These are phyloP conservation scores for Micronycteris hirsuta DNA, from an alignment of 2,113 vertebrate genomes.

Conservation along the genomic window DNA sequence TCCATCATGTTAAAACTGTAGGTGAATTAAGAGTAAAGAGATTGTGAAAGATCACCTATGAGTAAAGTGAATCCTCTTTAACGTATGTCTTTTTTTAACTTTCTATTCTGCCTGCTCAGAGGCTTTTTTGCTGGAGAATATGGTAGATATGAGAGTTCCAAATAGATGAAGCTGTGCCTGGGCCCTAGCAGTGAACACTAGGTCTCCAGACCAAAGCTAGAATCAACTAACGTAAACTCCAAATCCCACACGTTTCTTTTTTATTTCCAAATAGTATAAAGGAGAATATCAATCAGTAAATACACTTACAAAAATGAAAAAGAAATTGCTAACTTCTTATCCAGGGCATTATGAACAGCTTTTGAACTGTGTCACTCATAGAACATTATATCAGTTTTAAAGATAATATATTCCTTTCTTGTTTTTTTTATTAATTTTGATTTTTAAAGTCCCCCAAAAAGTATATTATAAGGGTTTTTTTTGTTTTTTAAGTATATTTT, in stretches of 20 bases:
- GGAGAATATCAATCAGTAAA: background rate
- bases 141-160: background rate
- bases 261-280: conserved; percentile 8
- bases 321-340: background rate
- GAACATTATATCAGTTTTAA: background rate
- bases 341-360: background rate
- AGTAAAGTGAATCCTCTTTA: background rate
- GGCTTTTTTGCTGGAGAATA: background rate
- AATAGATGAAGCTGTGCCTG: background rate
- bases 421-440: conserved; percentile 17
- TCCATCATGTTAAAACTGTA: background rate
- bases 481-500: too few relatives aligned
- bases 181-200: background rate
- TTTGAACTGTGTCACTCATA: background rate
- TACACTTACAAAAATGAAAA: background rate
- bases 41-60: background rate
- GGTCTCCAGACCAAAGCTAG: background rate
- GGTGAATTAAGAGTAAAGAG: background rate
- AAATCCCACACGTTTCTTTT: background rate
- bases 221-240: background rate
- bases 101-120: background rate
- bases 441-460: background rate
- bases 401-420: background rate
- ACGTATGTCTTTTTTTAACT: too few relatives aligned
- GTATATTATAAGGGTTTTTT: background rate